Percentiles rank a stretch among this genome's conserved stretches.
These are phyloP conservation scores for Scaptomyza cyrtandrae DNA, from an alignment of 2,888 invertebrate species.

Conservation along the genomic window DNA sequence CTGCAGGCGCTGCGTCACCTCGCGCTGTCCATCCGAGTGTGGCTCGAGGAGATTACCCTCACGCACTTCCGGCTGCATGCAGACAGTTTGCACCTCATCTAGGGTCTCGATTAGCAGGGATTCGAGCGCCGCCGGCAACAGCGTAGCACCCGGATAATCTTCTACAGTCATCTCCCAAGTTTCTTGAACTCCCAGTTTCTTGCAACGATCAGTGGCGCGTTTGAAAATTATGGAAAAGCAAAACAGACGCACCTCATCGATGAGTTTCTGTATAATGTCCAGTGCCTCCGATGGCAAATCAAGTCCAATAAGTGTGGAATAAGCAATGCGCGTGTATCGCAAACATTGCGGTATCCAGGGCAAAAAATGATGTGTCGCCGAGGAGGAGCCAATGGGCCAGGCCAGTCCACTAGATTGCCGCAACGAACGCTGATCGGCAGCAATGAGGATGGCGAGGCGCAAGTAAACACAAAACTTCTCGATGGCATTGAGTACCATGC, in stretches of 20 bases:
- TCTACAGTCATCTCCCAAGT: slow-evolving; percentile 94
- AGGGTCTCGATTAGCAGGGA: slow-evolving; percentile 90
- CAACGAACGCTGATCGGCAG: slow-evolving; percentile 86
- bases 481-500: slow-evolving; percentile 92
- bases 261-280: slow-evolving; percentile 92
- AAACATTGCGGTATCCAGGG: slow-evolving; percentile 92
- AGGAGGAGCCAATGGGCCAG: slow-evolving; percentile 85
- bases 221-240: slow-evolving; percentile 94
- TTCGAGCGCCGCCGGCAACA: slow-evolving; percentile 90
- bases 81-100: slow-evolving; percentile 89
- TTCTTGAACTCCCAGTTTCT: slow-evolving; percentile 89
- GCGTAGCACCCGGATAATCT: slow-evolving; percentile 93
- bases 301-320: slow-evolving; percentile 91
- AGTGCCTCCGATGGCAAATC: slow-evolving; percentile 95
- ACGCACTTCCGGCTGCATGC: slow-evolving; percentile 89
- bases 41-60: slow-evolving; percentile 84
- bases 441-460: slow-evolving; percentile 89
- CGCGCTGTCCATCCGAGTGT: slow-evolving; percentile 83
- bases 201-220: slow-evolving; percentile 92
- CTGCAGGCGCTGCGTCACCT: slow-evolving; percentile 85
- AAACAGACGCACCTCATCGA: slow-evolving; percentile 94
- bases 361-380: slow-evolving; percentile 86
- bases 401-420: slow-evolving; percentile 80
- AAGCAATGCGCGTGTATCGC: slow-evolving; percentile 91
- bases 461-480: slow-evolving; percentile 90